A percentile compares a stretch with the other conserved stretches of the same genome.
Evolutionary conservation across 2,113 vertebrate species (phyloP).

Genomic region (Ranitomeya imitator): DNA sequence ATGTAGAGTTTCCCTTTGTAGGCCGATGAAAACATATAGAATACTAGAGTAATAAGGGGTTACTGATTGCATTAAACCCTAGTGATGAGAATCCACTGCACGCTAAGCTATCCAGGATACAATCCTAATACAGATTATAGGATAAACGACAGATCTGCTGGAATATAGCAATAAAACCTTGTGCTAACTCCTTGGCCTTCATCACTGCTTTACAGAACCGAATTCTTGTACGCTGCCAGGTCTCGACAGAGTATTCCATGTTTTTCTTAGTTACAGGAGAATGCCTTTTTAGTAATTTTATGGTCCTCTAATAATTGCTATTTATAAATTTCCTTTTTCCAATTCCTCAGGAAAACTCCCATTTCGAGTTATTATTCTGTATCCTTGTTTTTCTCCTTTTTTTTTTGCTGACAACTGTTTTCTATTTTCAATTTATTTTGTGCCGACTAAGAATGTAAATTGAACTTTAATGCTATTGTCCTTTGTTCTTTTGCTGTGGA

Average conservation of each 20-base stretch:
- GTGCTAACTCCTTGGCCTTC: background rate
- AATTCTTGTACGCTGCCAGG: slow-evolving; percentile 9
- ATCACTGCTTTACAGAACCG: background rate
- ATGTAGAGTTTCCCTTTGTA: background rate
- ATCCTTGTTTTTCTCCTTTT: slow-evolving; percentile 52
- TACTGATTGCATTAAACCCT: background rate
- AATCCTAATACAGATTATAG: background rate
- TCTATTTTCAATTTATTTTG: slow-evolving; percentile 80
- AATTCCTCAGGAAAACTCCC: slow-evolving; percentile 55
- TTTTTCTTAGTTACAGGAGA: slow-evolving; percentile 39
- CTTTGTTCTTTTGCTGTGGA: slow-evolving; percentile 76
- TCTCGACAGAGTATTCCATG: slow-evolving; percentile 1
- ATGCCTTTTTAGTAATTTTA: slow-evolving; percentile 43
- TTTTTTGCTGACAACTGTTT: slow-evolving; percentile 69
- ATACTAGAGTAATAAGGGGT: too few relatives aligned
- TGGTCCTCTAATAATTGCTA: slow-evolving; percentile 51
- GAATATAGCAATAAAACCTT: slow-evolving; percentile 4
- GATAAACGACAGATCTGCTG: background rate
- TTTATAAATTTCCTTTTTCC: slow-evolving; percentile 59
- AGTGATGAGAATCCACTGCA: background rate
- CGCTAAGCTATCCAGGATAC: background rate
- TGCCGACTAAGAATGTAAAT: slow-evolving; percentile 79
- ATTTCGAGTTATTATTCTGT: slow-evolving; percentile 60
- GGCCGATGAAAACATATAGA: background rate
- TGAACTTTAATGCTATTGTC: slow-evolving; percentile 75